Percentiles rank a stretch among this genome's conserved stretches.
Conservation (phyloP, 2,797 vertebrate species). For the Mareca strepera region DNA sequence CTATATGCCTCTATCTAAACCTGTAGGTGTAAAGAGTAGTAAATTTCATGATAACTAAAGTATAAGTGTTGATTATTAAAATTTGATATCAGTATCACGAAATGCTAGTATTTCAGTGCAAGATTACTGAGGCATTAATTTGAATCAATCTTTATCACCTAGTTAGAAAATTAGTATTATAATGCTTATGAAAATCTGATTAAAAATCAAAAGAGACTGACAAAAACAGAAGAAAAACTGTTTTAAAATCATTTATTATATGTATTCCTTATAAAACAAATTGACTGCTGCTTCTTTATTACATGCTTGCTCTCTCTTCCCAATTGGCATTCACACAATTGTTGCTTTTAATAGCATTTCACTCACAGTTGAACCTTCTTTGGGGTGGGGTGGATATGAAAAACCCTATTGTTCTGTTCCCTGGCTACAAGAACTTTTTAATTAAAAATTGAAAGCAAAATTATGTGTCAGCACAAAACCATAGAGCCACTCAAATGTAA, state of each 20-base stretch:
- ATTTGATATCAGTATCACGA: background rate
- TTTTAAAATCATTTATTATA: background rate
- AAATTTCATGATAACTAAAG: background rate
- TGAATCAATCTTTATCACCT: background rate
- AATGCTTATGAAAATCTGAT: background rate
- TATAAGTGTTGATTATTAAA: background rate
- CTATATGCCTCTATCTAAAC: background rate
- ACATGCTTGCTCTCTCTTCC: background rate
- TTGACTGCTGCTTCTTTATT: background rate
- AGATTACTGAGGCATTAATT: background rate
- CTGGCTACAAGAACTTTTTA: background rate
- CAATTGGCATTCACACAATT: background rate
- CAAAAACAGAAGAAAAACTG: background rate
- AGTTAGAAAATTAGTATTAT: background rate
- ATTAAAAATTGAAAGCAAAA: slow-evolving; percentile 14
- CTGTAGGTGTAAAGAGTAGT: background rate
- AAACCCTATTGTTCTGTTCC: background rate
- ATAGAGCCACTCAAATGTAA: background rate
- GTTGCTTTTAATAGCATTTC: background rate
- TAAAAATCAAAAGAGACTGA: background rate
- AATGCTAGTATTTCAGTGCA: background rate
- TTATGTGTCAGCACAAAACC: background rate
- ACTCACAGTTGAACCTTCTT: background rate
- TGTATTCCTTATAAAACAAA: background rate
- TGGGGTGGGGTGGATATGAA: background rate